Conservation (phyloP, 2,113 vertebrate genomes). For the Periophthalmodon schlosseri region DNA sequence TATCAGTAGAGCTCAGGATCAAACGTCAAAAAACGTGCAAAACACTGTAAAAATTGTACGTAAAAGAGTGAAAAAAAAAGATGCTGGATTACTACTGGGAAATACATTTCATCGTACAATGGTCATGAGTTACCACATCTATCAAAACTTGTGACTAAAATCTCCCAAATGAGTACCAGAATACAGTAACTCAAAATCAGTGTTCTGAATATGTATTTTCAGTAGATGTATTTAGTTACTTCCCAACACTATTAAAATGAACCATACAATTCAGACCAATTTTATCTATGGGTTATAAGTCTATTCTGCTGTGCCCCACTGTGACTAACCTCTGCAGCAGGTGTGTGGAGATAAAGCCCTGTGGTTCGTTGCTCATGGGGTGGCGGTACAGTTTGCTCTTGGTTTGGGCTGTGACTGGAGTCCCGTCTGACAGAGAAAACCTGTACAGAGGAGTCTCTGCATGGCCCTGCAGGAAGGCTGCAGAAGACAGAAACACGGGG, state of each 20-base stretch:
- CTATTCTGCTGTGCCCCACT: not conserved
- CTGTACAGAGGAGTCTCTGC: constrained; percentile 93
- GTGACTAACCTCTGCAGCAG: constrained; percentile 87
- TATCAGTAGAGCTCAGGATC: not conserved
- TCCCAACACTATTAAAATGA: not conserved
- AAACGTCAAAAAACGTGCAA: too few relatives aligned
- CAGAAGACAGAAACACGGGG: constrained; percentile 31
- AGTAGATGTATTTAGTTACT: too few relatives aligned
- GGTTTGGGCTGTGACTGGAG: constrained; percentile 93
- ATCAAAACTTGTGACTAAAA: too few relatives aligned
- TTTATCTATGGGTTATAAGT: not conserved
- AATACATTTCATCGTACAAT: too few relatives aligned
- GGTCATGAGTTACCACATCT: too few relatives aligned
- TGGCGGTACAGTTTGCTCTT: constrained; percentile 94
- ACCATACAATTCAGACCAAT: not conserved
- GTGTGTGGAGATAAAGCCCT: constrained; percentile 95
- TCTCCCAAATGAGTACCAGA: too few relatives aligned
- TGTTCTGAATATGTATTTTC: too few relatives aligned
- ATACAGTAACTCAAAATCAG: too few relatives aligned
- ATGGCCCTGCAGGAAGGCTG: constrained; percentile 91
- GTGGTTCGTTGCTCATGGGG: constrained; percentile 89
- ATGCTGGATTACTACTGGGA: too few relatives aligned
- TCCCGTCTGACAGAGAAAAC: constrained; percentile 95
- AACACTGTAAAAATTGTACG: too few relatives aligned
- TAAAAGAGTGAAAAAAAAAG: too few relatives aligned